Evolutionary conservation across 1,140 invertebrate genomes (phyloP).

Genomic region (Pectinophora gossypiella): DNA sequence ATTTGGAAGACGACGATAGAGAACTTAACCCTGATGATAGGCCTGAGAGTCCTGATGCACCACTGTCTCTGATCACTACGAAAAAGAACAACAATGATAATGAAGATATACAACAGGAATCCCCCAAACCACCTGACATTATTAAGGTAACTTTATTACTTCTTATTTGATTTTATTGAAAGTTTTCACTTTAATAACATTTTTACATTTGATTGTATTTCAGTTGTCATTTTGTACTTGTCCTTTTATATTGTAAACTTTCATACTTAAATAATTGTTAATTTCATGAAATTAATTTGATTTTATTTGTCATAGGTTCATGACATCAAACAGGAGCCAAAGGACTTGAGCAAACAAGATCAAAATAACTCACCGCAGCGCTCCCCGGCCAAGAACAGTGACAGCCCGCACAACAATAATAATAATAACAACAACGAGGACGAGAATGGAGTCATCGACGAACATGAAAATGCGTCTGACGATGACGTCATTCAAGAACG

Average conservation of each 20-base stretch:
- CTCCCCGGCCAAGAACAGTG: conserved; percentile 71
- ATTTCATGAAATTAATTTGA: conserved; percentile 4
- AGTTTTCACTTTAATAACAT: not conserved
- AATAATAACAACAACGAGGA: conserved; percentile 75
- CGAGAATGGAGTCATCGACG: conserved; percentile 51
- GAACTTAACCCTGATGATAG: conserved; percentile 74
- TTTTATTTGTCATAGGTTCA: conserved; percentile 52
- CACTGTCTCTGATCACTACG: conserved; percentile 80
- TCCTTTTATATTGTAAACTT: no score
- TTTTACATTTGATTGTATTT: no score
- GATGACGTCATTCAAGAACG: conserved; percentile 61
- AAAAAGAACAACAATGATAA: conserved; percentile 65
- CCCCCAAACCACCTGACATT: conserved; percentile 69
- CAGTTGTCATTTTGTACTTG: no score
- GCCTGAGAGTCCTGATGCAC: conserved; percentile 79
- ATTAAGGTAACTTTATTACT: conserved; percentile 54
- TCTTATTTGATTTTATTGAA: not conserved
- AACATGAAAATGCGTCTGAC: conserved; percentile 64
- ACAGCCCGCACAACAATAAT: conserved; percentile 66
- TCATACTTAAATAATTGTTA: no score
- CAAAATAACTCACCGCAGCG: conserved; percentile 58
- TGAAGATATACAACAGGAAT: conserved; percentile 56
- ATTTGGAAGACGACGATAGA: conserved; percentile 78
- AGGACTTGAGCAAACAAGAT: conserved; percentile 71
- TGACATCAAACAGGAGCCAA: conserved; percentile 75